Percentiles rank a stretch among this genome's conserved stretches.
Evolutionary conservation across 2,113 vertebrate species (phyloP).

Genomic region (Propithecus coquereli): DNA sequence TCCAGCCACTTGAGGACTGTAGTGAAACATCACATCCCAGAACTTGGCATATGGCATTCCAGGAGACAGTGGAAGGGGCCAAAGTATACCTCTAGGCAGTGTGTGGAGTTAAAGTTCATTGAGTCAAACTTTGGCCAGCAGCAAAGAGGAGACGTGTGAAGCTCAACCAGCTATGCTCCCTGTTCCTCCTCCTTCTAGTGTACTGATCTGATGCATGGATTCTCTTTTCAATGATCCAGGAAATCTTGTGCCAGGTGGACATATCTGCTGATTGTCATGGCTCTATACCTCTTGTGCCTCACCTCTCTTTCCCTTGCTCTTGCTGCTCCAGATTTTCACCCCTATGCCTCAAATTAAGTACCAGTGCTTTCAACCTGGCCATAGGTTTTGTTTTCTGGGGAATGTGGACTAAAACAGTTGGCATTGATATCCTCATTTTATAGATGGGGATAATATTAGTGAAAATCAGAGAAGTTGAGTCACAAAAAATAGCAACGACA

Average conservation of each 20-base stretch:
- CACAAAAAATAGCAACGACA: background rate
- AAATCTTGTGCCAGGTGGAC: background rate
- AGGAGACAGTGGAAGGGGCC: background rate
- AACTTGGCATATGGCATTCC: background rate
- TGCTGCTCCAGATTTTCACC: background rate
- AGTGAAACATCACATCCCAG: background rate
- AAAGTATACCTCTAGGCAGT: background rate
- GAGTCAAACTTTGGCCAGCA: background rate
- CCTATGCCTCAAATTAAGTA: background rate
- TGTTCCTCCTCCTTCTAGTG: background rate
- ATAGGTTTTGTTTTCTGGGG: background rate
- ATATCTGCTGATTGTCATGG: background rate
- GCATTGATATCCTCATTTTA: background rate
- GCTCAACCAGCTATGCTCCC: too few relatives aligned
- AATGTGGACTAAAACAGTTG: background rate
- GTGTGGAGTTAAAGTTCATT: background rate
- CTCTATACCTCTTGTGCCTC: background rate
- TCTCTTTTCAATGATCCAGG: background rate
- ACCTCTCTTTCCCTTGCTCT: background rate
- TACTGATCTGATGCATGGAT: background rate
- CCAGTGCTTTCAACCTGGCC: background rate
- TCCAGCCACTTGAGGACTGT: background rate
- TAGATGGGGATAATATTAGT: background rate
- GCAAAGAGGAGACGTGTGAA: background rate
- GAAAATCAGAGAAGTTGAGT: background rate